Conservation (phyloP, 2,888 invertebrate species). For the Papilio elwesi region DNA sequence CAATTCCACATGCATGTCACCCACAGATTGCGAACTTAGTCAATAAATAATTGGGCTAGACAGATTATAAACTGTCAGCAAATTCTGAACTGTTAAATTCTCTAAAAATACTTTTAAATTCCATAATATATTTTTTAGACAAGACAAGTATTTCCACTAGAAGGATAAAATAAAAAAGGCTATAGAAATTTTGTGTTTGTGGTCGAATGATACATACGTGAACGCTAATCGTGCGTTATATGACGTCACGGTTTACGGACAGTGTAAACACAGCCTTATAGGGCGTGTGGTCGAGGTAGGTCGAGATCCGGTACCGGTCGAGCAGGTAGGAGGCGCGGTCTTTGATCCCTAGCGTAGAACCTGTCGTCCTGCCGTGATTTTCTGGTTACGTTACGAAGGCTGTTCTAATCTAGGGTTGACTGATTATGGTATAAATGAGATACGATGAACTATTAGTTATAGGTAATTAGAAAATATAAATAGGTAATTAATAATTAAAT, state of each 20-base stretch:
- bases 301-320: conserved; percentile 35
- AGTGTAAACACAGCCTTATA: conserved; percentile 19
- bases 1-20: no score
- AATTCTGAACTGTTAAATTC: no score
- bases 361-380: conserved; percentile 15
- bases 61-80: no score
- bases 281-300: conserved; percentile 15
- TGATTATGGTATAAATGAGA: background rate
- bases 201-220: conserved; percentile 11
- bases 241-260: conserved; percentile 15
- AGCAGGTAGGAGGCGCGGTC: conserved; percentile 47
- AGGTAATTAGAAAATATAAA: background rate
- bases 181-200: background rate
- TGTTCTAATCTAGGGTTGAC: background rate
- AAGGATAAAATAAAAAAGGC: background rate
- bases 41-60: no score
- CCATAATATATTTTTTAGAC: no score
- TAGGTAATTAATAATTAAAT: background rate
- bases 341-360: conserved; percentile 44
- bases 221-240: conserved; percentile 2
- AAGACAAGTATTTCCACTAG: no score
- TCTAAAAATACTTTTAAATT: no score
- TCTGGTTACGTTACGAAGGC: background rate
- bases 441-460: background rate
- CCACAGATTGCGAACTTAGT: no score